phyloP scores from a whole-genome alignment of 1,140 invertebrate genomes.

The Plectus sambesii region DNA sequence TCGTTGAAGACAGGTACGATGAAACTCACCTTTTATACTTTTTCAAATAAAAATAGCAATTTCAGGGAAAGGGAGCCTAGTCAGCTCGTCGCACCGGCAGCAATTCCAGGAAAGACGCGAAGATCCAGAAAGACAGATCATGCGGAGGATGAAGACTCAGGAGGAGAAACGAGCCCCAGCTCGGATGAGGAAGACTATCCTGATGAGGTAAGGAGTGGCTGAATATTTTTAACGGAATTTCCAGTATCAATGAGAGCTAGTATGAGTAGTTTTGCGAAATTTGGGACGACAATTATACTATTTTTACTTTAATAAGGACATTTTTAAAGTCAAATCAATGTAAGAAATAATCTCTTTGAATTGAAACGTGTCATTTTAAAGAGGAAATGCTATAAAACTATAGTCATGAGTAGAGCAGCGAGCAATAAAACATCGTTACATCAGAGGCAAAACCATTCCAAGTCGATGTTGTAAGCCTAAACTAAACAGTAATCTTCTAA shows the following conservation, averaged over 20 bases:
- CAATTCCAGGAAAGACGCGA: constrained; percentile 18
- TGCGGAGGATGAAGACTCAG: constrained; percentile 28
- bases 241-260: too few relatives aligned
- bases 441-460: too few relatives aligned
- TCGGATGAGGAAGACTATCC: constrained; percentile 45
- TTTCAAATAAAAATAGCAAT: constrained; percentile 25
- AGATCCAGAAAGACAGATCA: constrained; percentile 20
- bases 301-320: too few relatives aligned
- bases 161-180: constrained; percentile 26
- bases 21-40: constrained; percentile 1
- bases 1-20: constrained; percentile 6
- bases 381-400: too few relatives aligned
- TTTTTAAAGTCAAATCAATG: constrained; percentile 2
- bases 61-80: too few relatives aligned
- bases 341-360: constrained; percentile 1
- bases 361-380: constrained; percentile 7
- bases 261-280: too few relatives aligned
- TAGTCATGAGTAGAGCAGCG: too few relatives aligned
- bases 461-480: constrained; percentile 2
- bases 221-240: too few relatives aligned
- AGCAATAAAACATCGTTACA: too few relatives aligned
- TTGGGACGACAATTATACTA: too few relatives aligned
- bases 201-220: constrained; percentile 29
- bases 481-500: constrained; percentile 2
- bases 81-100: too few relatives aligned